Conservation (phyloP, 2,797 vertebrate genomes). For the Vireo griseus region DNA sequence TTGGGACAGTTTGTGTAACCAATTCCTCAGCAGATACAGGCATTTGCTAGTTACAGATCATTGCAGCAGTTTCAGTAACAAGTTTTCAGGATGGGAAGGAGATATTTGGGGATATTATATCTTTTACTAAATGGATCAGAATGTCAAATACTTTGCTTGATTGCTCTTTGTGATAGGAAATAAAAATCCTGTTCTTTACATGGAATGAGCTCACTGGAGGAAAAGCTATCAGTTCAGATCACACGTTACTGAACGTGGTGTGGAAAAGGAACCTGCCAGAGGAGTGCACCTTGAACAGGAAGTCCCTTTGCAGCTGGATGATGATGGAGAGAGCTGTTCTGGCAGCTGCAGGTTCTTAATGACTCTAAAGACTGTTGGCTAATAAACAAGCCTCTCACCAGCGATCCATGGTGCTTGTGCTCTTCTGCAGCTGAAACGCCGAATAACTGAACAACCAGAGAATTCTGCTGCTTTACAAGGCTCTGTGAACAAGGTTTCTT, state of each 20-base stretch:
- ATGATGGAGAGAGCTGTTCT: neutral
- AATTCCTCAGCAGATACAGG: neutral
- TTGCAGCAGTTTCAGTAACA: constrained; percentile 27
- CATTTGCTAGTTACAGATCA: constrained; percentile 24
- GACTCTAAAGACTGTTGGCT: neutral
- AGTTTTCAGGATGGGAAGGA: neutral
- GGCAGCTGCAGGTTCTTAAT: neutral
- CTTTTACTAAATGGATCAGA: neutral
- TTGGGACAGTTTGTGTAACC: constrained; percentile 19
- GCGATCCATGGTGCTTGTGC: neutral
- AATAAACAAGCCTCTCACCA: no score
- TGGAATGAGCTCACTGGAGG: neutral
- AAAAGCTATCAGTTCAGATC: neutral
- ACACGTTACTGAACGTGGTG: neutral
- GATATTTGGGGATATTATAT: neutral
- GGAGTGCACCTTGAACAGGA: neutral
- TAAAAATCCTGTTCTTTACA: neutral
- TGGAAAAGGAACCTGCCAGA: neutral
- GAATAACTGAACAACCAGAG: neutral
- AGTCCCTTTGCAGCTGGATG: neutral
- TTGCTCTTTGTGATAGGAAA: neutral
- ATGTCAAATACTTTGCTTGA: neutral
- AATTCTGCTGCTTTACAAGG: neutral
- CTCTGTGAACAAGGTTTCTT: neutral
- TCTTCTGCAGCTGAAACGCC: neutral